Conservation (phyloP, 2,797 vertebrate species). For the Myotis pilosus region DNA sequence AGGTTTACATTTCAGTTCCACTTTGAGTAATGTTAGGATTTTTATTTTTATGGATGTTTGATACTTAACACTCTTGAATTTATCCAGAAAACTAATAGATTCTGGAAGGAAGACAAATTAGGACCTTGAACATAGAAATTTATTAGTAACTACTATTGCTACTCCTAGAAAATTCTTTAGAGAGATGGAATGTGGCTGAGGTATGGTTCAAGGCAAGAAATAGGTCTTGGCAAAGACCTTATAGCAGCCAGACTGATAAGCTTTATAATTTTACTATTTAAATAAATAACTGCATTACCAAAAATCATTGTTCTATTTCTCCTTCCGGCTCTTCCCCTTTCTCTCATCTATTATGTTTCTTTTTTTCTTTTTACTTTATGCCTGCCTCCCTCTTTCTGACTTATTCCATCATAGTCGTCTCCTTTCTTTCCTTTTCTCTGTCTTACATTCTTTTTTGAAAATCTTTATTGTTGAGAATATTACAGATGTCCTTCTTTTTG, state of each 20-base stretch:
- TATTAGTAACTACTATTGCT: slow-evolving; percentile 46
- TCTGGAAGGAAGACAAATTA: slow-evolving; percentile 43
- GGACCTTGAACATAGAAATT: slow-evolving; percentile 24
- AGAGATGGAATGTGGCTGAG: background rate
- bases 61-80: slow-evolving; percentile 41
- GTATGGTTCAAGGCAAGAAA: background rate
- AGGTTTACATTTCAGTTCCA: slow-evolving; percentile 25
- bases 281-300: background rate
- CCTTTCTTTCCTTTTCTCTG: background rate
- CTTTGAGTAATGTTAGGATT: slow-evolving; percentile 44
- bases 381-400: background rate
- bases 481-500: too few relatives aligned
- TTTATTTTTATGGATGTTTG: background rate
- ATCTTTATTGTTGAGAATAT: too few relatives aligned
- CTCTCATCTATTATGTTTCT: background rate
- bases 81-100: slow-evolving; percentile 51
- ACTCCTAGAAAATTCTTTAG: slow-evolving; percentile 26
- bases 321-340: background rate
- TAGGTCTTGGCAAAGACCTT: background rate
- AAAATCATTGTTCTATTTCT: background rate
- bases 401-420: background rate
- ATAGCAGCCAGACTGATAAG: background rate
- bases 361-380: background rate
- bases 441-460: background rate
- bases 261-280: slow-evolving; percentile 17